Evolutionary conservation across 2,797 vertebrate species (phyloP).

Genomic region (Halcyon chelicuti): DNA sequence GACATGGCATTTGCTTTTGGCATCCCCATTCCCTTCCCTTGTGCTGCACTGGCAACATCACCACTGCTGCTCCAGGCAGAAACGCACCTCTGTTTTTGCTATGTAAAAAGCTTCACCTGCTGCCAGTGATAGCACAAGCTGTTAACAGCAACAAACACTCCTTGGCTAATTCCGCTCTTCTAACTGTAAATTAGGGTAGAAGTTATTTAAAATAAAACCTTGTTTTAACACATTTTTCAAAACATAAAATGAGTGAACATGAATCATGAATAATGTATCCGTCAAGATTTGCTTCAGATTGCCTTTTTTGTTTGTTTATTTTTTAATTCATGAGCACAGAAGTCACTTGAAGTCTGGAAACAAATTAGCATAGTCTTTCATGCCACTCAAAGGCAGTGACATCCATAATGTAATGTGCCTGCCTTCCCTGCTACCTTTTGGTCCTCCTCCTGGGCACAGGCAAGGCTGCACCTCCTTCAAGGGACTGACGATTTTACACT

Average conservation of each 20-base stretch:
- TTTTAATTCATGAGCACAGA: constrained; percentile 53
- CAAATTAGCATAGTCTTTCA: constrained; percentile 55
- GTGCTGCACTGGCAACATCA: background rate
- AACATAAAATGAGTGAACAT: background rate
- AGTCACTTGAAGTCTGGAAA: constrained; percentile 54
- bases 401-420: background rate
- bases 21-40: background rate
- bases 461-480: constrained; percentile 76
- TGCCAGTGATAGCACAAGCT: background rate
- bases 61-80: background rate
- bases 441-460: constrained; percentile 73
- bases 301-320: constrained; percentile 50
- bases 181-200: constrained; percentile 6
- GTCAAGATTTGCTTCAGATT: constrained; percentile 24
- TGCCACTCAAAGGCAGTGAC: background rate
- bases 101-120: background rate
- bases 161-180: background rate
- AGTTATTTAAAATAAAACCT: constrained; percentile 45
- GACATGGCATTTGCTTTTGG: accelerated
- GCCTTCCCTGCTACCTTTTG: constrained; percentile 3
- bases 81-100: background rate
- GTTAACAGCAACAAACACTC: background rate
- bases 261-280: constrained; percentile 30
- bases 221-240: constrained; percentile 58
- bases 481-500: constrained; percentile 82